Percentiles rank a stretch among this genome's conserved stretches.
Evolutionary conservation across 2,888 invertebrate species (phyloP).

Genomic region (Venustoraphidia nigricollis): DNA sequence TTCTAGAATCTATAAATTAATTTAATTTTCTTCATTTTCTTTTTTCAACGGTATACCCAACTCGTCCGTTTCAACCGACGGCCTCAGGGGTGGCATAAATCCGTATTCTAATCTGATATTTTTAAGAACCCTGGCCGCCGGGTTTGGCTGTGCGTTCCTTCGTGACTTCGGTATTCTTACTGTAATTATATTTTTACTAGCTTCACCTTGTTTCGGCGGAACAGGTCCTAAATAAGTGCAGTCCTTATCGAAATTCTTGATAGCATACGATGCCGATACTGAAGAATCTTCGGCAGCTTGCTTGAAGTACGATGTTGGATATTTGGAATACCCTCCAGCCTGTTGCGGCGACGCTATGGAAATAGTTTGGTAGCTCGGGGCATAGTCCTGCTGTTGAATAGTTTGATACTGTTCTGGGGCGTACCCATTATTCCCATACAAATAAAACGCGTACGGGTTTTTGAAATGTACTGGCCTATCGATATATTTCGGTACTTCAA

Average conservation of each 20-base stretch:
- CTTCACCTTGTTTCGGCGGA: constrained; percentile 23
- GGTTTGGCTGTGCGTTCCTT: constrained; percentile 19
- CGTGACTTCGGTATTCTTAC: constrained; percentile 33
- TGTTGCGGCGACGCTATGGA: neutral
- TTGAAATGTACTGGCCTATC: constrained; percentile 17
- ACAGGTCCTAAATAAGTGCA: constrained; percentile 34
- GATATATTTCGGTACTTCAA: constrained; percentile 12
- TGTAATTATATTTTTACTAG: constrained; percentile 23
- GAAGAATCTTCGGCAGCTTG: constrained; percentile 7
- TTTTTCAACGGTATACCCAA: constrained; percentile 45
- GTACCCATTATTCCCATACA: neutral
- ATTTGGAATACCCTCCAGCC: neutral
- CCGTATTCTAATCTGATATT: constrained; percentile 65
- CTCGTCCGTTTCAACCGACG: constrained; percentile 65
- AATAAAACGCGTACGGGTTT: constrained; percentile 12
- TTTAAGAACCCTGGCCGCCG: constrained; percentile 33
- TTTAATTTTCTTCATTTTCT: constrained; percentile 18
- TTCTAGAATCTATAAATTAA: neutral
- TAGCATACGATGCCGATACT: neutral
- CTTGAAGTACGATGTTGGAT: neutral
- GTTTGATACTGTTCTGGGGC: neutral
- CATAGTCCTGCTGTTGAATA: constrained; percentile 5
- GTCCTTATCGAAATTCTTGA: neutral
- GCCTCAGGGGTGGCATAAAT: constrained; percentile 66
- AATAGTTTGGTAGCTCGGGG: constrained; percentile 11